Base-by-base conservation (phyloP, 2,113 vertebrate genomes). In the Onychostoma macrolepis region DNA sequence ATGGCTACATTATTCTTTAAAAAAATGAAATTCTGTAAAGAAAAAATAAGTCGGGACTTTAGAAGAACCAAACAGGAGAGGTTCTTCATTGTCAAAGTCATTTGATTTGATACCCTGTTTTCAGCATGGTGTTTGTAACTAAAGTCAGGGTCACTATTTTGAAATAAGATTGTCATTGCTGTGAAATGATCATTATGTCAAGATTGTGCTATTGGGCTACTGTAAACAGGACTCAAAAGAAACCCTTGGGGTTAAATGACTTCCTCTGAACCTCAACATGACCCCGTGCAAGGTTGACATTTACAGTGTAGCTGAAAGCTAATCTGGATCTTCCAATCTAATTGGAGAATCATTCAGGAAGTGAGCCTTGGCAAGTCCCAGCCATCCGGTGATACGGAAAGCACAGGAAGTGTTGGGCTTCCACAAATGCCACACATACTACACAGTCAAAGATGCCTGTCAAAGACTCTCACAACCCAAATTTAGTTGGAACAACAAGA, bases 311-410 rank as follows among this genome's bases (percentile, higher is more conserved):
- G 88, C 30, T 84, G 89, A 88, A 89, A 89, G 83, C 79, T 63
- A 72, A 90, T 89, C 88, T 82, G 80, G 72, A 77, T 79, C 11
- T n/a, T 26, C 61, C 28, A 24, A 86, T 91, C 89, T 90, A 90
- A 91, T 84, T 88, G 86, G 50, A 85, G 88, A 65, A 67, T 30
- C 4, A 36, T 43, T 80, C 86, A 89, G 90, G 90, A 91, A 90
- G 87, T 76, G 41, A 56, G 41, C 19, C 69, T 83, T 87, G 80
- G 81, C 77, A 83, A 33, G 28, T 53, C 41, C n/a, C n/a, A 61
- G 21, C 26, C 69, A 28, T 63, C 41, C 12, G 63, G 38, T 72
- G 43, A 24, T 79, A 43, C 30, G 53, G 58, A 38, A 45, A 69
- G 45, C n/a, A 50, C 77, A 24, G 61, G 38, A n/a, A 72, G 53